phyloP scores from a whole-genome alignment of 92 coral and sea anemone genomes.

The Porites rus region DNA sequence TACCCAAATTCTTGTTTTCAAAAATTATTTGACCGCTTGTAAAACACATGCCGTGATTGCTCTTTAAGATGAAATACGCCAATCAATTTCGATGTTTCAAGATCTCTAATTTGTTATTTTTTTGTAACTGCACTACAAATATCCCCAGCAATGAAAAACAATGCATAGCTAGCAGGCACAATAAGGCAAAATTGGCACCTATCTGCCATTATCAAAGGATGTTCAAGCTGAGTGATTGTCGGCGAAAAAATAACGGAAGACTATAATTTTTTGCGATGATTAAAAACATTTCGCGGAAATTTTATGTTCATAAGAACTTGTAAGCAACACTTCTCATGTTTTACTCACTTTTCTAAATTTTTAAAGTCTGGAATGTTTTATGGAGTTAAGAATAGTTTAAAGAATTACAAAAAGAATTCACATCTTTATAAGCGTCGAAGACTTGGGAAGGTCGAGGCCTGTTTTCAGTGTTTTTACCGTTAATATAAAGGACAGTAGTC shows the following conservation, averaged over 20 bases:
- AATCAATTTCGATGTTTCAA: not conserved
- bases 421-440: not conserved
- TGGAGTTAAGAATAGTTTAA: not conserved
- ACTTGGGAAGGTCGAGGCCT: not conserved
- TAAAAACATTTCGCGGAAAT: no score
- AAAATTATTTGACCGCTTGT: no score
- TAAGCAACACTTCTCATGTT: no score
- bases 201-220: constrained; percentile 5
- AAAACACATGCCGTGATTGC: no score
- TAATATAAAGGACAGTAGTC: no score
- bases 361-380: no score
- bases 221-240: not conserved
- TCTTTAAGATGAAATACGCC: not conserved
- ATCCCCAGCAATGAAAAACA: constrained; percentile 2
- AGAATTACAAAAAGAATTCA: not conserved
- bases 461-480: no score
- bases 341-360: no score
- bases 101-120: not conserved
- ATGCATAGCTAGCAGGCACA: not conserved
- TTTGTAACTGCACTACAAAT: not conserved
- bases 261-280: no score
- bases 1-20: no score
- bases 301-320: no score
- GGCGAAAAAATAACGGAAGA: not conserved
- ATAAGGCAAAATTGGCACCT: not conserved